Evolutionary conservation across 1,140 invertebrate genomes (phyloP), one percentile per base, ranked within the genome.

Genomic region (Papilio helenus): DNA sequence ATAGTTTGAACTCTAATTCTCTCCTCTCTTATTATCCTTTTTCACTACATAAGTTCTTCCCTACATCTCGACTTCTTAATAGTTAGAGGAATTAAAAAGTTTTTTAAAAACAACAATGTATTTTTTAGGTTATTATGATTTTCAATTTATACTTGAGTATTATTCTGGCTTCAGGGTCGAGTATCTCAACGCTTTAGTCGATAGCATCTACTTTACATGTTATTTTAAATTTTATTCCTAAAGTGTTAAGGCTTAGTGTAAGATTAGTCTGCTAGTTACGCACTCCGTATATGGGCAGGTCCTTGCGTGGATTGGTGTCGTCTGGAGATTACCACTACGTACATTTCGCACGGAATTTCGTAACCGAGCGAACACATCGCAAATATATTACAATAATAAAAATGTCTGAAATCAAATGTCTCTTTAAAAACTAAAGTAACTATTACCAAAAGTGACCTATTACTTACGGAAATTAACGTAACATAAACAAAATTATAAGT

Each of bases 291-390:
- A 73, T 44, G 72, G 72, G 39, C 72, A 74, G 44, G 72, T 49
- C 72, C 42, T 74, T 74, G 72, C 23, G 42, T 74, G 72, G 9
- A 74, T 74, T 74, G 72, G 72, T 74, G 72, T 74, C 72, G 72
- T 16, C 44, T 51, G 44, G 23, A 74, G 72, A 73, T 73, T 73
- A 73, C 23, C 44, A 23, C 42, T 74, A 23, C 44, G 20, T 72
- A 72, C n/a, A 73, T 73, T 73, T 73, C 39, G 18, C 34, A 71
- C 10, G 18, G 29, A 39, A 14, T 42, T 72, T 72, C 26, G 61
- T 26, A 68, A 68, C 4, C 16, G 26, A 68, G 18, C 10, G 44
- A 55, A 8, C 5, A 55, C 51, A 55, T 55, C n/a, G n/a, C n/a
- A 55, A 55, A 20, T 9, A 55, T 18, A 55, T 55, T 55, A 55